Evolutionary conservation across 1,140 invertebrate genomes (phyloP).

Genomic region (Ostrea edulis): DNA sequence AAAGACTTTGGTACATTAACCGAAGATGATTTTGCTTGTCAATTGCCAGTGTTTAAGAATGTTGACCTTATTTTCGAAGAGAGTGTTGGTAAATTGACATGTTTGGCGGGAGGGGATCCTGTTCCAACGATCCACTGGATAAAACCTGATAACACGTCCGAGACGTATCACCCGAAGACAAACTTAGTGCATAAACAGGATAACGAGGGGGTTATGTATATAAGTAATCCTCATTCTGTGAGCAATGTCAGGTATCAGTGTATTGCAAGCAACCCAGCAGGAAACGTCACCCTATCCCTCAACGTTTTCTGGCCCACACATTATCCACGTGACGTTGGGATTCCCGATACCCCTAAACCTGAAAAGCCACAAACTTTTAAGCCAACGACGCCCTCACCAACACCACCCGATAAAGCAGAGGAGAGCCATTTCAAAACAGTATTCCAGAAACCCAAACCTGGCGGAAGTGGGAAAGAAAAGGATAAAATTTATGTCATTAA

Average conservation of each 20-base stretch:
- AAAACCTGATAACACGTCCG: constrained; percentile 70
- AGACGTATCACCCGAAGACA: constrained; percentile 64
- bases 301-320: constrained; percentile 75
- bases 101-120: constrained; percentile 76
- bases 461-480: constrained; percentile 6
- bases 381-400: constrained; percentile 31
- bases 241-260: constrained; percentile 74
- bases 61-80: constrained; percentile 75
- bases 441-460: not conserved
- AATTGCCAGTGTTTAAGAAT: constrained; percentile 76
- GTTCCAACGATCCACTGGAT: constrained; percentile 77
- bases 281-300: constrained; percentile 77
- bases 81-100: constrained; percentile 72
- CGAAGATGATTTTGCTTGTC: constrained; percentile 75
- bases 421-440: constrained; percentile 44
- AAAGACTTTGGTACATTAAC: constrained; percentile 70
- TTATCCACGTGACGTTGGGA: constrained; percentile 44
- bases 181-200: constrained; percentile 62
- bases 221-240: constrained; percentile 63
- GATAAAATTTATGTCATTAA: constrained; percentile 30
- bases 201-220: constrained; percentile 72
- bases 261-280: constrained; percentile 77
- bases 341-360: constrained; percentile 43
- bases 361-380: constrained; percentile 49
- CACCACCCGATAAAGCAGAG: constrained; percentile 9